Conservation (phyloP, 2,888 invertebrate species). For the Agrotis clavis region DNA sequence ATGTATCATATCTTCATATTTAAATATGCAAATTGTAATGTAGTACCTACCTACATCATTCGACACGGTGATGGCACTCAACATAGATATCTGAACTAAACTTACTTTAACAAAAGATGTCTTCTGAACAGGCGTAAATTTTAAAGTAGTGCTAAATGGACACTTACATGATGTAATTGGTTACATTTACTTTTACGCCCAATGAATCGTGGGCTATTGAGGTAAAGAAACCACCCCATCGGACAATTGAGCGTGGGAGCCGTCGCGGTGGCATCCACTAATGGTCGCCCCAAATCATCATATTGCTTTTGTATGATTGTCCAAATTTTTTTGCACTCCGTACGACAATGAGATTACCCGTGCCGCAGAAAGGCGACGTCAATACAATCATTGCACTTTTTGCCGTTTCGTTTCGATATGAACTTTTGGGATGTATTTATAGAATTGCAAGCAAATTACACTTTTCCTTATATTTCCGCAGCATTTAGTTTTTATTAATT, state of each 20-base stretch:
- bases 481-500: slow-evolving; percentile 12
- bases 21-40: slow-evolving; percentile 8
- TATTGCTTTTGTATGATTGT: slow-evolving; percentile 88
- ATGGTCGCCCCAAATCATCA: slow-evolving; percentile 84
- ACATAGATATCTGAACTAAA: slow-evolving; percentile 6
- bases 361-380: slow-evolving; percentile 65
- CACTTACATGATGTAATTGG: slow-evolving; percentile 56
- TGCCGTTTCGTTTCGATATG: slow-evolving; percentile 61
- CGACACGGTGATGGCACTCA: slow-evolving; percentile 10
- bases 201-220: slow-evolving; percentile 65
- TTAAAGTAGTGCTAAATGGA: slow-evolving; percentile 43
- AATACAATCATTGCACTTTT: slow-evolving; percentile 75
- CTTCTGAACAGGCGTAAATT: slow-evolving; percentile 26
- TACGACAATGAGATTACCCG: slow-evolving; percentile 70
- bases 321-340: slow-evolving; percentile 77
- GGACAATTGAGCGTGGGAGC: slow-evolving; percentile 86
- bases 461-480: slow-evolving; percentile 31
- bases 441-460: slow-evolving; percentile 40
- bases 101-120: slow-evolving; percentile 21
- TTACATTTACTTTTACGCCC: slow-evolving; percentile 51
- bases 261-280: slow-evolving; percentile 83
- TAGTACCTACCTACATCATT: background rate
- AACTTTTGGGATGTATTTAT: slow-evolving; percentile 51
- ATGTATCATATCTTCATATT: slow-evolving; percentile 14
- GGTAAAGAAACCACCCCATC: slow-evolving; percentile 76